Percentiles rank a stretch among this genome's conserved stretches.
Evolutionary conservation across 2,113 vertebrate genomes (phyloP).

Genomic region (Platichthys flesus): DNA sequence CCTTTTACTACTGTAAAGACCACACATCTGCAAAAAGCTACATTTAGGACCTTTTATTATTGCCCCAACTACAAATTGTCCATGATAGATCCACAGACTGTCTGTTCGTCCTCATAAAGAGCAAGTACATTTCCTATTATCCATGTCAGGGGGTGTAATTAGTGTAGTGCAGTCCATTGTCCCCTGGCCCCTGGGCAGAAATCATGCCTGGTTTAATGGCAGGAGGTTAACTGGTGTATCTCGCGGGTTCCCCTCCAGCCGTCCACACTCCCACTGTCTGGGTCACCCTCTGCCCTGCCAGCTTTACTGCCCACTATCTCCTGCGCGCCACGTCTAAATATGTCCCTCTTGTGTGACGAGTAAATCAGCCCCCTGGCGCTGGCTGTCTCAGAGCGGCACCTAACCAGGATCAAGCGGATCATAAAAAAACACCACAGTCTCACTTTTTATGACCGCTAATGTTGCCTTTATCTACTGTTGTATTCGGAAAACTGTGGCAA

Average conservation of each 20-base stretch:
- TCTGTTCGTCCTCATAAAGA: conserved; percentile 67
- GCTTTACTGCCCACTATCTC: conserved; percentile 71
- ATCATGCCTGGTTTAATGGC: conserved; percentile 80
- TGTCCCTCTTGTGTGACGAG: conserved; percentile 72
- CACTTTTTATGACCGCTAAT: conserved; percentile 74
- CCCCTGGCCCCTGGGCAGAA: conserved; percentile 78
- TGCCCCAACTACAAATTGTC: conserved; percentile 31
- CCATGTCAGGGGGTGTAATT: conserved; percentile 77
- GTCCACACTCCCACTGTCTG: conserved; percentile 70
- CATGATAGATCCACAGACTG: conserved; percentile 29
- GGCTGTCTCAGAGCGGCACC: conserved; percentile 67
- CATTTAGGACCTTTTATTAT: conserved; percentile 31
- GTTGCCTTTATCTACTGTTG: conserved; percentile 71
- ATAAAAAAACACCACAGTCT: conserved; percentile 68
- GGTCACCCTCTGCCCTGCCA: conserved; percentile 73
- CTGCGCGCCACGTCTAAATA: conserved; percentile 65
- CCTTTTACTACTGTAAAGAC: conserved; percentile 15
- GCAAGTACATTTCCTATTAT: conserved; percentile 57
- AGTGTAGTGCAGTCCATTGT: conserved; percentile 80
- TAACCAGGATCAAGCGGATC: conserved; percentile 61
- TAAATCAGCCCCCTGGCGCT: conserved; percentile 78
- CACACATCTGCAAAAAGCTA: conserved; percentile 5
- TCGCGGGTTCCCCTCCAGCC: conserved; percentile 65
- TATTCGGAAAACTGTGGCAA: conserved; percentile 51
- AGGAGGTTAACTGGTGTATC: conserved; percentile 72